Evolutionary conservation across 1,140 invertebrate species (phyloP).

Genomic region (Pogonus chalceus): DNA sequence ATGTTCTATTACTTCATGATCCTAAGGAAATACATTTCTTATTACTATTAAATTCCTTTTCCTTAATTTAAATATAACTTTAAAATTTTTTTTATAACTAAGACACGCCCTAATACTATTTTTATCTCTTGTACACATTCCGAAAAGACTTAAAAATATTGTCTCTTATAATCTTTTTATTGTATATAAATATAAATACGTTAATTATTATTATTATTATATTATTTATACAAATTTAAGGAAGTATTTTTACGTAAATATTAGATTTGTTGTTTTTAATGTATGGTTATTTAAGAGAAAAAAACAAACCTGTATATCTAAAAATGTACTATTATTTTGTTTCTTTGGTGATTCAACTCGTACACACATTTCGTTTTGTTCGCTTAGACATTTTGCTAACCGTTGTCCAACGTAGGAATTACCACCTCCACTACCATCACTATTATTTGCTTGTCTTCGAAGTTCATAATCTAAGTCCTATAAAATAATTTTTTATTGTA

Average conservation of each 20-base stretch:
- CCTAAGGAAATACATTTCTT: conserved; percentile 27
- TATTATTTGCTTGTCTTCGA: conserved; percentile 45
- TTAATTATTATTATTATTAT: too few relatives aligned
- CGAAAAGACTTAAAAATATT: too few relatives aligned
- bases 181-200: too few relatives aligned
- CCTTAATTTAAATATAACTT: too few relatives aligned
- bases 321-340: conserved; percentile 40
- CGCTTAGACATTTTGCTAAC: conserved; percentile 46
- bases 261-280: too few relatives aligned
- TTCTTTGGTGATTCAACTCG: conserved; percentile 43
- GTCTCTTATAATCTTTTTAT: too few relatives aligned
- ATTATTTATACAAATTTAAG: too few relatives aligned
- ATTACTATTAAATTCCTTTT: too few relatives aligned
- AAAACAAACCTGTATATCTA: conserved; percentile 39
- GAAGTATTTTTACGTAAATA: too few relatives aligned
- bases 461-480: conserved; percentile 78
- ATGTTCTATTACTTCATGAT: conserved; percentile 43
- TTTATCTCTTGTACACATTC: too few relatives aligned
- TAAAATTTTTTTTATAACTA: too few relatives aligned
- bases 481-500: not conserved
- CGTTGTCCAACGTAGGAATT: conserved; percentile 74
- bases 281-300: not conserved
- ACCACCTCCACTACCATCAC: conserved; percentile 42
- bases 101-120: too few relatives aligned
- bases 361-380: conserved; percentile 29